phyloP scores from a whole-genome alignment of 1,140 invertebrate species.

The Megalonaias nervosa region DNA sequence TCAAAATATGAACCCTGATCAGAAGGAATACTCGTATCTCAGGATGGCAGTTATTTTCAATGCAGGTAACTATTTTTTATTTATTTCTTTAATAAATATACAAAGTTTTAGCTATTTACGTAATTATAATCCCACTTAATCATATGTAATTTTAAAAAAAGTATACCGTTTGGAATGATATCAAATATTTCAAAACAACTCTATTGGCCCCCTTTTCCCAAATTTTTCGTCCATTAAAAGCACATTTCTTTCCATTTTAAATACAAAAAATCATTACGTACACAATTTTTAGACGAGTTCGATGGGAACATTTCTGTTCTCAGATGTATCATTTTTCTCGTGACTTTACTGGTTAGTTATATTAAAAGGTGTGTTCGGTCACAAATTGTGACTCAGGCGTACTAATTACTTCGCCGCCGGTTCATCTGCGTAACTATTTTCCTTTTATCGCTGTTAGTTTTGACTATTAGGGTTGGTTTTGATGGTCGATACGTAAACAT shows the following conservation, averaged over 20 bases:
- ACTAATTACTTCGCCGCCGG: too few relatives aligned
- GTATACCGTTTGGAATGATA: background rate
- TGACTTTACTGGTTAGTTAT: too few relatives aligned
- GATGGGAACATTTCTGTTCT: too few relatives aligned
- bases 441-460: too few relatives aligned
- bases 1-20: conserved; percentile 62
- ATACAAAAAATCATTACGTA: background rate
- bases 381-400: too few relatives aligned
- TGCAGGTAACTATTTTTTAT: conserved; percentile 54
- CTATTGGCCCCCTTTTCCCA: background rate
- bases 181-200: background rate
- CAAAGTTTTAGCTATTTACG: background rate
- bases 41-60: conserved; percentile 68
- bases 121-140: background rate
- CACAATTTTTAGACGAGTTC: background rate
- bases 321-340: too few relatives aligned
- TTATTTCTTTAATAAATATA: background rate
- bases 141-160: background rate
- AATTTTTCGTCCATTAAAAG: background rate
- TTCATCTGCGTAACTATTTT: too few relatives aligned
- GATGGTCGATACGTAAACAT: too few relatives aligned
- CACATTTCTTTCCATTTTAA: too few relatives aligned
- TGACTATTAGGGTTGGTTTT: too few relatives aligned
- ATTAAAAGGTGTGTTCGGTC: too few relatives aligned
- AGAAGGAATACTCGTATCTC: conserved; percentile 67